Percentiles rank a stretch among this genome's conserved stretches.
These are phyloP conservation scores for Plestiodon gilberti DNA, from an alignment of 2,113 vertebrate genomes.

Conservation along the genomic window DNA sequence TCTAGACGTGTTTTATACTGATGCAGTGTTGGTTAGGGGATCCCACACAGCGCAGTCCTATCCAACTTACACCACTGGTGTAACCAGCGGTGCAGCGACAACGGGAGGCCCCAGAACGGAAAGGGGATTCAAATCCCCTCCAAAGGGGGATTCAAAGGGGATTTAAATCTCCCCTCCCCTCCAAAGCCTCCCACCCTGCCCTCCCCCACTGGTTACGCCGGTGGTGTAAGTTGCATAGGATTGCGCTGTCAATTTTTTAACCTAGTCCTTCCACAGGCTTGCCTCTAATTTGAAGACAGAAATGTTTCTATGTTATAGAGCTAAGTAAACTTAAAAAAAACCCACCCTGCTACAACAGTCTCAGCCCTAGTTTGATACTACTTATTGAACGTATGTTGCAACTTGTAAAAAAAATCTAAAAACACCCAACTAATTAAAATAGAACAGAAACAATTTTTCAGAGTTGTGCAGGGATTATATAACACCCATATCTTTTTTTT, in stretches of 20 bases:
- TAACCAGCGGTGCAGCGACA: no score
- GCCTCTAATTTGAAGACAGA: not conserved
- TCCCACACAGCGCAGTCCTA: no score
- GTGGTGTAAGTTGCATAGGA: no score
- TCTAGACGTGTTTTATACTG: not conserved
- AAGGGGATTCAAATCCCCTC: no score
- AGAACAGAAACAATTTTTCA: not conserved
- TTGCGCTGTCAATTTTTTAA: not conserved
- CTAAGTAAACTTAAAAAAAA: not conserved
- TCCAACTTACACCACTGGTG: no score
- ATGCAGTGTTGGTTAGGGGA: not conserved
- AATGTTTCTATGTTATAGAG: not conserved
- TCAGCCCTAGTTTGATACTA: not conserved
- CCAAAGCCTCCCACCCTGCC: no score
- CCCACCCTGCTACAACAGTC: no score
- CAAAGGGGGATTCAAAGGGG: no score
- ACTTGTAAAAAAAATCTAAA: not conserved
- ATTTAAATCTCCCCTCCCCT: no score
- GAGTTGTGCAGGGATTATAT: not conserved
- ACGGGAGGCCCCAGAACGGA: no score
- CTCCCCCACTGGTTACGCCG: no score
- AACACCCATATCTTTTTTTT: not conserved
- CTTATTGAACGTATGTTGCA: not conserved
- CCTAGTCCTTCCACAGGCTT: not conserved
- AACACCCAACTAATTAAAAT: not conserved